Evolutionary conservation across 2,888 invertebrate genomes (phyloP), one percentile per base, ranked within the genome.

Genomic region (Criorhina ranunculi): DNA sequence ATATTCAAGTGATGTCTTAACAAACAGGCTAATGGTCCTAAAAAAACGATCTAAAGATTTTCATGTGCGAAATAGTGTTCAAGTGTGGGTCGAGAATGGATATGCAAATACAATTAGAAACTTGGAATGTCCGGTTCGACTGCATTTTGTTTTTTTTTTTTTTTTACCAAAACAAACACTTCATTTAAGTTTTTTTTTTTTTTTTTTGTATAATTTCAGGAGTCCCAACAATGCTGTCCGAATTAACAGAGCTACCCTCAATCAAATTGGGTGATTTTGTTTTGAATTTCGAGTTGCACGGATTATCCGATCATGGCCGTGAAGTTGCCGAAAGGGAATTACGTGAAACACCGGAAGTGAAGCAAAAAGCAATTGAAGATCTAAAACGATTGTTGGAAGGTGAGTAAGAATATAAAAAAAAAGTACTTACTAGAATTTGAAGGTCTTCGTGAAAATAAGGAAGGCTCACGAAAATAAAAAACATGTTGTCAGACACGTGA

Each of bases 191-290:
- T 12, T 24, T 51, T 31, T 35, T 3, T 24, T 19, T 46, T n/a
- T 12, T 55, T 60, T n/a, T 79, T 73, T 85, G 76, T 85, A 51
- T 88, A 89, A 70, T 93, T 93, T 0, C 92, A 95, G 95, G 94
- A 92, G 93, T 94, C 77, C 94, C 93, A 87, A 95, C 95, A 76
- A 95, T 96, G 95, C 91, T 96, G 89, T 95, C 96, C 49, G 95
- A 95, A 66, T 91, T 96, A 89, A 93, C 94, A 15, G 93, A 94
- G 87, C 89, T 96, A 82, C 96, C 96, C 6, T 93, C 93, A 0
- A 91, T 96, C 40, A 93, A 95, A 90, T 91, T 96, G 46, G 96
- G 96, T 1, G 94, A 94, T 87, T 91, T 81, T 35, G 88, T 82
- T 53, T 83, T 92, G 29, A 87, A 90, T 86, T 94, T 97, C 87